Conservation (phyloP, 1,140 invertebrate genomes). For the Drosophila pectinifera region DNA sequence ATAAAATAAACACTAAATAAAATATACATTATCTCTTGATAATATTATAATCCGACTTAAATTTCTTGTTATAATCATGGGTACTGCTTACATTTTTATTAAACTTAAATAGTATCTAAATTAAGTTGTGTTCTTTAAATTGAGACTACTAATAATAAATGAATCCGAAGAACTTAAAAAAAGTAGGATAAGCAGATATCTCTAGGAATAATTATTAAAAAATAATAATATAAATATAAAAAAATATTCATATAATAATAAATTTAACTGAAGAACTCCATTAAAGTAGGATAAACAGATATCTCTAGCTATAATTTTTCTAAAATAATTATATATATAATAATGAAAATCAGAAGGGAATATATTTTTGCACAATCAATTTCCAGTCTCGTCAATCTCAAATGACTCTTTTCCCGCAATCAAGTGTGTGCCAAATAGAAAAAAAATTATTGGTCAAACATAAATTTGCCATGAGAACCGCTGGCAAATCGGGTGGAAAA, state of each 20-base stretch:
- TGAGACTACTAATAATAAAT: too few species aligned
- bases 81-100: too few species aligned
- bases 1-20: too few species aligned
- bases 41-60: too few species aligned
- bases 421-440: conserved; percentile 5
- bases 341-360: neutral
- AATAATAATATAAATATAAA: rapidly evolving
- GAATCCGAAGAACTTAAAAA: too few species aligned
- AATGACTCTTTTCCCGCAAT: neutral
- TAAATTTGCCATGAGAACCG: conserved; percentile 55
- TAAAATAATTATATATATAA: rapidly evolving
- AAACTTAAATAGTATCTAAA: too few species aligned
- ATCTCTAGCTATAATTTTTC: neutral
- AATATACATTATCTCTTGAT: too few species aligned
- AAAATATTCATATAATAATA: too few species aligned
- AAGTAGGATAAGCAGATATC: too few species aligned
- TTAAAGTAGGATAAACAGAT: too few species aligned
- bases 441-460: conserved; percentile 39
- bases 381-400: neutral
- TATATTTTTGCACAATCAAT: neutral
- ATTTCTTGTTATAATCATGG: too few species aligned
- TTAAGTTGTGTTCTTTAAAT: too few species aligned
- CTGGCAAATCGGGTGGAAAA: conserved; percentile 9
- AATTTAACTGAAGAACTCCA: neutral
- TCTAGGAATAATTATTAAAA: neutral